Conservation (phyloP, 1,140 invertebrate genomes). For the Littorina saxatilis region DNA sequence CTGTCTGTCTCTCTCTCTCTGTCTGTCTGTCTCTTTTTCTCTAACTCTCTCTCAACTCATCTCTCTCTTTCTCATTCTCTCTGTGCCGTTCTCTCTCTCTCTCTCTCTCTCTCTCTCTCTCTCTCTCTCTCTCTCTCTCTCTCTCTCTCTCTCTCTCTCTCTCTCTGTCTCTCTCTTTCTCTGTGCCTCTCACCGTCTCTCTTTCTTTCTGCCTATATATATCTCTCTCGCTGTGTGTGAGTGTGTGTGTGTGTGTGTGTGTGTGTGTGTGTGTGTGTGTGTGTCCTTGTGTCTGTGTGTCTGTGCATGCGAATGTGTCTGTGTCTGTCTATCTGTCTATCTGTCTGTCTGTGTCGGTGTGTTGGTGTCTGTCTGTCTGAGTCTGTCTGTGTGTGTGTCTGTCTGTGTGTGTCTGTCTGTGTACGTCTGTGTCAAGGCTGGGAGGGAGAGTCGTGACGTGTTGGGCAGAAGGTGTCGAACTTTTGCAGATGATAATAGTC, state of each 20-base stretch:
- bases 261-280: too few species aligned
- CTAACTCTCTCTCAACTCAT: not conserved
- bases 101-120: conserved; percentile 12
- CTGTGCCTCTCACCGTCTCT: not conserved
- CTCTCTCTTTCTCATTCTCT: not conserved
- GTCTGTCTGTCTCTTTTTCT: not conserved
- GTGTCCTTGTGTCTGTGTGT: not conserved
- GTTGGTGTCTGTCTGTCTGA: not conserved
- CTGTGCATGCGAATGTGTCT: not conserved
- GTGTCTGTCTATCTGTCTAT: not conserved
- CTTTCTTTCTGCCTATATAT: not conserved
- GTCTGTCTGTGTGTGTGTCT: not conserved
- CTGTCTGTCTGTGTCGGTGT: not conserved
- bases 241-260: too few species aligned
- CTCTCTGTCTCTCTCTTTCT: conserved; percentile 5
- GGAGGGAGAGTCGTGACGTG: too few species aligned
- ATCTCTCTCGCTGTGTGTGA: not conserved
- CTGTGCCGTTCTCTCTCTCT: not conserved
- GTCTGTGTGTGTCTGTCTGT: not conserved
- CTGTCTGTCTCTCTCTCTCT: not conserved
- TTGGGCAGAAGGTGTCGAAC: too few species aligned
- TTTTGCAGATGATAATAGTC: too few species aligned
- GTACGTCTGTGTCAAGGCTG: not conserved
- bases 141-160: not conserved
- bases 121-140: not conserved